phyloP scores from a whole-genome alignment of 2,888 invertebrate species.

The Trisateles emortualis region DNA sequence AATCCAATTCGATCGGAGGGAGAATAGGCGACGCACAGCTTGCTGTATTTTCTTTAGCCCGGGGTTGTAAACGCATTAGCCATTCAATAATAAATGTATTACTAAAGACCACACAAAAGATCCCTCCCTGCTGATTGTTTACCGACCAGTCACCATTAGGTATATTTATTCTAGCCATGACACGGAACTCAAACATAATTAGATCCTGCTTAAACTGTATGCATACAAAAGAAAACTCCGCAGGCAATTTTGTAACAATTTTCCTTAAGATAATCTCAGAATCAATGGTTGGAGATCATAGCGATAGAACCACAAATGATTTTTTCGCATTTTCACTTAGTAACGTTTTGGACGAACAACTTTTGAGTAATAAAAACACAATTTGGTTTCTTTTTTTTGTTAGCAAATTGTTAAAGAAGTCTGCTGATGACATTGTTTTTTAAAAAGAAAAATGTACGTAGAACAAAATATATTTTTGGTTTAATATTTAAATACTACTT shows the following conservation, averaged over 20 bases:
- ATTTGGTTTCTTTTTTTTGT: background rate
- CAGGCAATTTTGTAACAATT: constrained; percentile 7
- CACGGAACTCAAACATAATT: background rate
- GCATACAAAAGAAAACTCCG: background rate
- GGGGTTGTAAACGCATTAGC: no score
- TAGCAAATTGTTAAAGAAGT: background rate
- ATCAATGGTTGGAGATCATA: constrained; percentile 29
- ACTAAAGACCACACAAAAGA: no score
- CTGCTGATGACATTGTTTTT: no score
- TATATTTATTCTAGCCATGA: background rate
- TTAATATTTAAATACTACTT: no score
- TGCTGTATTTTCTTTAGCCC: no score
- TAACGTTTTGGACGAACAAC: constrained; percentile 22
- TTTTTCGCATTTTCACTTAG: constrained; percentile 29
- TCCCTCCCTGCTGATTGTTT: no score
- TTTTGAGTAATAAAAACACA: constrained; percentile 28
- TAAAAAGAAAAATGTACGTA: no score
- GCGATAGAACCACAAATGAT: constrained; percentile 36
- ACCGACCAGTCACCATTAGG: background rate
- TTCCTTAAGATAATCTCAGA: constrained; percentile 27
- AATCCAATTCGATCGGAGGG: no score
- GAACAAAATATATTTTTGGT: no score
- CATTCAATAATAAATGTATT: no score
- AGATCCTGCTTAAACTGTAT: background rate
- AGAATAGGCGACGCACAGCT: no score